Percentiles rank a stretch among this genome's conserved stretches.
Evolutionary conservation across 1,140 invertebrate genomes (phyloP).

Genomic region (Aphaenogaster rudis): DNA sequence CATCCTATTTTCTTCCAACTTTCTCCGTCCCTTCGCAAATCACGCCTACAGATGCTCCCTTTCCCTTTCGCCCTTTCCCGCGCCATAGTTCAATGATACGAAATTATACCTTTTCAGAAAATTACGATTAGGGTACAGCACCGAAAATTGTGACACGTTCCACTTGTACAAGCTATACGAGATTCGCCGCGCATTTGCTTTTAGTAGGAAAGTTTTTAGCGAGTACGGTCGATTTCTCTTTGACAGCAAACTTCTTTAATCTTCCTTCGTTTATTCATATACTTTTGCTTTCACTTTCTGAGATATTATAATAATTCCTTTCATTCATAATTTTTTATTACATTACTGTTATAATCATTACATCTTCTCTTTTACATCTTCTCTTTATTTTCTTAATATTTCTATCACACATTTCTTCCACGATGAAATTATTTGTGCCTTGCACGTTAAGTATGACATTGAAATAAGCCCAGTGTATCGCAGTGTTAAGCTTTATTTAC

Average conservation of each 20-base stretch:
- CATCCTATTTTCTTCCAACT: conserved; percentile 9
- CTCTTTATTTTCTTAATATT: too few species aligned
- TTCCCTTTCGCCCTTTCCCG: background rate
- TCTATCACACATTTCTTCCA: background rate
- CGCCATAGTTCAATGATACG: background rate
- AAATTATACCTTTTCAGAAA: conserved; percentile 44
- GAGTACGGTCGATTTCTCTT: background rate
- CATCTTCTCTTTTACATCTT: background rate
- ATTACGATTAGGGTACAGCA: conserved; percentile 3
- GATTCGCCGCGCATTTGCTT: background rate
- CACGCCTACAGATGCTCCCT: conserved; percentile 42
- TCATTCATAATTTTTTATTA: conserved; percentile 1
- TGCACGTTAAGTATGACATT: background rate
- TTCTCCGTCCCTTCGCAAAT: conserved; percentile 56
- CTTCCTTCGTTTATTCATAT: background rate
- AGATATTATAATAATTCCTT: background rate
- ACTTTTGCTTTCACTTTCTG: too few species aligned
- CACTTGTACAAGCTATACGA: background rate
- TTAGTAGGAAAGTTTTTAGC: background rate
- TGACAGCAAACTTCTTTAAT: background rate
- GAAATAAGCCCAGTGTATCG: background rate
- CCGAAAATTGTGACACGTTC: background rate
- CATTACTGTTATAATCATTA: background rate
- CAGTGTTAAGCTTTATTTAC: background rate
- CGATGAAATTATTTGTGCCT: background rate